Evolutionary conservation across 2,113 vertebrate genomes (phyloP), one percentile per base, ranked within the genome.

Genomic region (Centrocercus urophasianus): DNA sequence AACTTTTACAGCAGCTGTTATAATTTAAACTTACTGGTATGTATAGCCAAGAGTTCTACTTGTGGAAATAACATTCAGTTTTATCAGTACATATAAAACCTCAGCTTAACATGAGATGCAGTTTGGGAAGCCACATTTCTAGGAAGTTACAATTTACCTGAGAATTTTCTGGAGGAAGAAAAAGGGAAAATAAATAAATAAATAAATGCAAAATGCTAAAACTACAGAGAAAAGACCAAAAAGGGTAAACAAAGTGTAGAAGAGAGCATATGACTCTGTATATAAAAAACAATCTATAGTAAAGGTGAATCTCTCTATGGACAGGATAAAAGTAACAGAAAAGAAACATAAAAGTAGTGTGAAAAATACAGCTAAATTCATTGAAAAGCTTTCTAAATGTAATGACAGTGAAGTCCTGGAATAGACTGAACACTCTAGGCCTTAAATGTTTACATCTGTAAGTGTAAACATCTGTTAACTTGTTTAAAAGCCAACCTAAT

Each of bases 401-500:
- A 93, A 86, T 17, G 13, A 47, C 9, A 50, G 14, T 13, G 76
- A 88, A 92, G 16, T 67, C 81, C 36, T 75, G 77, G 48, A 93
- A 79, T 52, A 82, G 25, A 47, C 34, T 84, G 22, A 19, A 42
- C 7, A 10, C 8, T 60, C 42, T 34, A 60, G 22, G 17, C 22
- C 17, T 82, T 69, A 36, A 89, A 60, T 50, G 9, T 54, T 64
- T 93, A 15, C 38, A 75, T 89, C 43, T 56, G 2, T 79, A 89
- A 87, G 47, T 40, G n/a, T 21, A 95, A 96, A 87, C 89, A 89
- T 93, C 81, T 95, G 93, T 87, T 87, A 91, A 72, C 43, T 95
- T 86, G 32, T 79, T 89, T 79, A 82, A 89, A 90, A 84, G 59
- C 34, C 84, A 93, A 15, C 24, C 34, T 84, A 92, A 95, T 92